Evolutionary conservation across 2,888 invertebrate genomes (phyloP).

Genomic region (Neelides folsomi): DNA sequence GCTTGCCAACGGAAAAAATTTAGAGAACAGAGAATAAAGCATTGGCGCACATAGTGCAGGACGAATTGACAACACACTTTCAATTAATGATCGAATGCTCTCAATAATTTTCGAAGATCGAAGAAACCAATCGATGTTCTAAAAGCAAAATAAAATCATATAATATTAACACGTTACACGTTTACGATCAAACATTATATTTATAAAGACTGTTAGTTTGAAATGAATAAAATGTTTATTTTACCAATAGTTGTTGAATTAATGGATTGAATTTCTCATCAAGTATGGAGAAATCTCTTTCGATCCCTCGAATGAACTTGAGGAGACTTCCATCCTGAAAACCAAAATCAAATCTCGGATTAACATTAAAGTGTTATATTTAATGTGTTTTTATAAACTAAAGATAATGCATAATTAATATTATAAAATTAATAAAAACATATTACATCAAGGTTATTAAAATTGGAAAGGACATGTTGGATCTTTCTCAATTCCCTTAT

Average conservation of each 20-base stretch:
- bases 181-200: background rate
- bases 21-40: conserved; percentile 12
- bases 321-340: conserved; percentile 17
- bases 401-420: no score
- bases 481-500: no score
- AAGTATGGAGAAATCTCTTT: conserved; percentile 11
- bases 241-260: conserved; percentile 16
- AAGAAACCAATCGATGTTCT: conserved; percentile 18
- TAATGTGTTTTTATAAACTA: no score
- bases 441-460: no score
- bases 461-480: no score
- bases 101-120: conserved; percentile 16
- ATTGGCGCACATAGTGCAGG: conserved; percentile 15
- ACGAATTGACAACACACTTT: conserved; percentile 15
- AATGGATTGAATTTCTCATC: conserved; percentile 21
- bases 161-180: background rate
- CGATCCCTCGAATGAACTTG: conserved; percentile 15
- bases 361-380: background rate
- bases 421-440: no score
- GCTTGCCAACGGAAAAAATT: conserved; percentile 6
- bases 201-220: background rate
- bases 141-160: background rate
- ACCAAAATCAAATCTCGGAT: background rate
- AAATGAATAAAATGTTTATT: background rate
- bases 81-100: conserved; percentile 15